These are phyloP conservation scores for Chromoteleia sp. DNA, from an alignment of 2,888 invertebrate species.

Conservation along the genomic window DNA sequence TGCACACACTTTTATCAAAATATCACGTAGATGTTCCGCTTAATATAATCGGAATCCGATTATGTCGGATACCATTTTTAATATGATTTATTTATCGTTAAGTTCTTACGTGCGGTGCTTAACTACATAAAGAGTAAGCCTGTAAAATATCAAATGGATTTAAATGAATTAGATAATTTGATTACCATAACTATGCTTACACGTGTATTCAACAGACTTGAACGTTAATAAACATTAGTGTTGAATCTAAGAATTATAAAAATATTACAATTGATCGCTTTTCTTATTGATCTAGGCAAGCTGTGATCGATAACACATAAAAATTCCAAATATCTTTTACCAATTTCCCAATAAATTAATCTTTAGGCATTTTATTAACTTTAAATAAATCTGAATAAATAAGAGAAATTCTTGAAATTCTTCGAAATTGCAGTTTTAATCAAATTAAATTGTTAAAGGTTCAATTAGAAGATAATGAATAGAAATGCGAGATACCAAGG, in stretches of 20 bases:
- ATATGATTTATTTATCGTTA: not conserved
- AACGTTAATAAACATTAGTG: not conserved
- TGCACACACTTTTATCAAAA: conserved; percentile 1
- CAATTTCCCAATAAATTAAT: no score
- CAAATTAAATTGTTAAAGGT: not conserved
- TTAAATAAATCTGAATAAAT: no score
- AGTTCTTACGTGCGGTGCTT: not conserved
- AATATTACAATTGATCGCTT: no score
- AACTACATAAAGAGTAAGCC: not conserved
- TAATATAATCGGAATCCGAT: not conserved
- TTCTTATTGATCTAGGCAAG: no score
- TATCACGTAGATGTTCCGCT: conserved; percentile 3
- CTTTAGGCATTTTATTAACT: no score
- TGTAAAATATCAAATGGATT: not conserved
- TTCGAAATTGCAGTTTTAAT: no score
- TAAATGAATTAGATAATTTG: not conserved
- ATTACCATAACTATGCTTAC: not conserved
- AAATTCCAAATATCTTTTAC: no score
- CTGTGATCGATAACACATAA: no score
- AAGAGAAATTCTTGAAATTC: no score
- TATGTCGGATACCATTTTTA: not conserved
- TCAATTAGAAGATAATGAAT: conserved; percentile 18
- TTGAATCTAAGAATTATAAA: not conserved
- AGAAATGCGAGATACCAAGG: conserved; percentile 10
- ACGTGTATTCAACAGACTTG: not conserved